Conservation (phyloP, 2,888 invertebrate genomes). For the Pemphredon lugubris region DNA sequence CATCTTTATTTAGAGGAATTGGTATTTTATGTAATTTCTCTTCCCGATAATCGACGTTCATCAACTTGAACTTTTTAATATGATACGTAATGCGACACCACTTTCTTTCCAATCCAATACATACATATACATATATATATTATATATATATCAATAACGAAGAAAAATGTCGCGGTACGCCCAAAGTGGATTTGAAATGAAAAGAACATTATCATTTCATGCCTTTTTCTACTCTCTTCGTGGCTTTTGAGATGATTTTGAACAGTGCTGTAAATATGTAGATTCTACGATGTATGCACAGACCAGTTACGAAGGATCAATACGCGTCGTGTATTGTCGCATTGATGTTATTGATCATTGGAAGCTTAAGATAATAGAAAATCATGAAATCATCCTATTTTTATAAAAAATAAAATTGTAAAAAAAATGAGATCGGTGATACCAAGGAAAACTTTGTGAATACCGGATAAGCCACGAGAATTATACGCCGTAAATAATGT, state of each 20-base stretch:
- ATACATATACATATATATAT: too few species aligned
- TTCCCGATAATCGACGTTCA: too few species aligned
- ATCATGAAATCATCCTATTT: slow-evolving; percentile 60
- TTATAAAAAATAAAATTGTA: slow-evolving; percentile 59
- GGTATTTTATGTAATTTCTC: too few species aligned
- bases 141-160: slow-evolving; percentile 38
- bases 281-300: slow-evolving; percentile 60
- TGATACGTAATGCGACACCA: too few species aligned
- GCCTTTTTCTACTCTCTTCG: slow-evolving; percentile 77
- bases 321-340: slow-evolving; percentile 16
- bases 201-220: slow-evolving; percentile 66
- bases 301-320: slow-evolving; percentile 57
- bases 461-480: slow-evolving; percentile 48
- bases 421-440: slow-evolving; percentile 38
- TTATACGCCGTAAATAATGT: slow-evolving; percentile 28
- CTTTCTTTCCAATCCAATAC: too few species aligned
- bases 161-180: slow-evolving; percentile 43
- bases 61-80: too few species aligned
- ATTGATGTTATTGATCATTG: slow-evolving; percentile 41
- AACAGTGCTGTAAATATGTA: slow-evolving; percentile 69
- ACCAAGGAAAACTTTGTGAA: slow-evolving; percentile 51
- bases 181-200: slow-evolving; percentile 54
- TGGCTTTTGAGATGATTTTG: slow-evolving; percentile 73
- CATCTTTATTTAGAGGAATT: too few species aligned
- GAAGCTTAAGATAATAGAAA: slow-evolving; percentile 26